These are phyloP conservation scores for Busseola fusca DNA, from an alignment of 2,888 invertebrate genomes.

Conservation along the genomic window DNA sequence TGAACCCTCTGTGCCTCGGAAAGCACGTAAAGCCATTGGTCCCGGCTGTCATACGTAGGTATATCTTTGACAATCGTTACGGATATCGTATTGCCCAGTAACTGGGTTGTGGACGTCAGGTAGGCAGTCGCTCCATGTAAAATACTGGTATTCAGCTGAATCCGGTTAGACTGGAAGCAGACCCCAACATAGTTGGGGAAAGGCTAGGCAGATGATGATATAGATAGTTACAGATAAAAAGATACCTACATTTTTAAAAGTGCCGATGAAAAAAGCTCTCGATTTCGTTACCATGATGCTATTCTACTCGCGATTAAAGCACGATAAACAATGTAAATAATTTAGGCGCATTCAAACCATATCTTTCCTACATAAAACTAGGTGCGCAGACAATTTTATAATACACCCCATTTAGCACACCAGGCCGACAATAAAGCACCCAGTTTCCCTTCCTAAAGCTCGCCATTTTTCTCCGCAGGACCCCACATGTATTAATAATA, in stretches of 20 bases:
- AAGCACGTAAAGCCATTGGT: no score
- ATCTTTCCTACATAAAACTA: conserved; percentile 35
- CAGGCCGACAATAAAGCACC: conserved; percentile 73
- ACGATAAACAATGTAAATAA: conserved; percentile 11
- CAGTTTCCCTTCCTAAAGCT: conserved; percentile 74
- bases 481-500: conserved; percentile 85
- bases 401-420: conserved; percentile 59
- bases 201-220: no score
- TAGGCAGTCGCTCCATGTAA: no score
- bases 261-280: not conserved
- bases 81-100: no score
- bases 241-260: not conserved
- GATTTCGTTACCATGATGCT: not conserved
- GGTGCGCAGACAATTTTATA: conserved; percentile 47
- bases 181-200: no score
- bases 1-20: no score
- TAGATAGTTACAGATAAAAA: not conserved
- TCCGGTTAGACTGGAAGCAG: no score
- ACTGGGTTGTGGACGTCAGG: no score
- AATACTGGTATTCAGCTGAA: no score
- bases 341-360: conserved; percentile 15
- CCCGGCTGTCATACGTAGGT: no score
- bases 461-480: conserved; percentile 79
- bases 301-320: not conserved
- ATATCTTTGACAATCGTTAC: no score